These are phyloP conservation scores for Acanthoscelides obtectus DNA, from an alignment of 2,888 invertebrate species.

Conservation along the genomic window DNA sequence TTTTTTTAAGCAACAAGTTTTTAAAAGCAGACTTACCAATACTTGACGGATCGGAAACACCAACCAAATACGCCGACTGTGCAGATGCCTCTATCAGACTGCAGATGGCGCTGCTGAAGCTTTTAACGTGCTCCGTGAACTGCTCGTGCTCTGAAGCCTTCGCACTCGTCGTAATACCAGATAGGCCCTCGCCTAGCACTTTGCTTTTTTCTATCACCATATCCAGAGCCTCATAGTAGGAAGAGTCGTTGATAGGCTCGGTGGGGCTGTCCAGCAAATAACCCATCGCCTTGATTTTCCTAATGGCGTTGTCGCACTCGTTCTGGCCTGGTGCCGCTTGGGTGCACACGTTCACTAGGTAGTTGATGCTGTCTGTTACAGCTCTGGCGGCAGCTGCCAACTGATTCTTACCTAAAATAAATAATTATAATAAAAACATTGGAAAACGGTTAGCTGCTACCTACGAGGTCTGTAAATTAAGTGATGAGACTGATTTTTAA, in stretches of 20 bases:
- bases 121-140: slow-evolving; percentile 78
- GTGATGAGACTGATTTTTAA: no score
- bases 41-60: slow-evolving; percentile 86
- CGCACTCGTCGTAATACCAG: slow-evolving; percentile 89
- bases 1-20: no score
- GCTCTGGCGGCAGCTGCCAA: slow-evolving; percentile 82
- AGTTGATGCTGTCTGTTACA: slow-evolving; percentile 90
- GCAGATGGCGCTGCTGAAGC: slow-evolving; percentile 83
- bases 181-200: slow-evolving; percentile 81
- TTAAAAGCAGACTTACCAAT: slow-evolving; percentile 38
- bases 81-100: slow-evolving; percentile 90
- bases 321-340: slow-evolving; percentile 89
- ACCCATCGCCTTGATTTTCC: slow-evolving; percentile 83
- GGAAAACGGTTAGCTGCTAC: no score
- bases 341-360: slow-evolving; percentile 81
- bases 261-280: slow-evolving; percentile 79
- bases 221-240: slow-evolving; percentile 93
- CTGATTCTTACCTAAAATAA: slow-evolving; percentile 61
- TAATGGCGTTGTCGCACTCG: slow-evolving; percentile 92
- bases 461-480: no score
- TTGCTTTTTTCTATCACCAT: slow-evolving; percentile 85
- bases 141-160: slow-evolving; percentile 80
- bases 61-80: slow-evolving; percentile 92
- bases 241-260: slow-evolving; percentile 82
- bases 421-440: not conserved